Conservation (phyloP, 2,888 invertebrate genomes). For the Ptilodon capucinus region DNA sequence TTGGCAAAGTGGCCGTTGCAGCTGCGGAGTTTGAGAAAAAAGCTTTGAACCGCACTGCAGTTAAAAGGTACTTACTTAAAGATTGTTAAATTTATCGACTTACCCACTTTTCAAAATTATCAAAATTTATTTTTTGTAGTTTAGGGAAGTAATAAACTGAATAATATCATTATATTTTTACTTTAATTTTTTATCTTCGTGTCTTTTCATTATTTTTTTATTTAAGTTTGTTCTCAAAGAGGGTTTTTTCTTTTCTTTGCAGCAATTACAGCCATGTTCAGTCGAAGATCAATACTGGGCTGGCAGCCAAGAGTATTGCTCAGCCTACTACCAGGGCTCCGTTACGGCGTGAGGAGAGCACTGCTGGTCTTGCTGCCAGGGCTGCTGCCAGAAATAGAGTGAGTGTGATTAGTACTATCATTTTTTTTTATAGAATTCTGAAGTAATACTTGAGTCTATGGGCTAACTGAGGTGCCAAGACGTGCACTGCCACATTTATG, state of each 20-base stretch:
- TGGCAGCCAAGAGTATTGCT: constrained; percentile 41
- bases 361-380: constrained; percentile 58
- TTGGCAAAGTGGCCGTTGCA: constrained; percentile 60
- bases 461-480: too few species aligned
- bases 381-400: constrained; percentile 61
- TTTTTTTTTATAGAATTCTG: neutral
- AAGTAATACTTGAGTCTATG: too few species aligned
- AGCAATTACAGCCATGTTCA: constrained; percentile 75
- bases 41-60: constrained; percentile 42
- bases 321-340: constrained; percentile 60
- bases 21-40: constrained; percentile 70
- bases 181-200: too few species aligned
- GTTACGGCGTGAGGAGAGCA: constrained; percentile 71
- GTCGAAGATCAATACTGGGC: constrained; percentile 73
- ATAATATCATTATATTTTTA: too few species aligned
- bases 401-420: neutral
- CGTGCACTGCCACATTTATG: too few species aligned
- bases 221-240: too few species aligned
- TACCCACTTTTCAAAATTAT: constrained; percentile 3
- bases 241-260: constrained; percentile 17
- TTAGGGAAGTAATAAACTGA: too few species aligned
- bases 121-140: neutral
- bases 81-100: neutral
- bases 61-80: constrained; percentile 60
- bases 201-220: too few species aligned